A percentile compares a stretch with the other conserved stretches of the same genome.
Evolutionary conservation across 1,140 invertebrate species (phyloP).

Genomic region (Drosophila pallidifrons): DNA sequence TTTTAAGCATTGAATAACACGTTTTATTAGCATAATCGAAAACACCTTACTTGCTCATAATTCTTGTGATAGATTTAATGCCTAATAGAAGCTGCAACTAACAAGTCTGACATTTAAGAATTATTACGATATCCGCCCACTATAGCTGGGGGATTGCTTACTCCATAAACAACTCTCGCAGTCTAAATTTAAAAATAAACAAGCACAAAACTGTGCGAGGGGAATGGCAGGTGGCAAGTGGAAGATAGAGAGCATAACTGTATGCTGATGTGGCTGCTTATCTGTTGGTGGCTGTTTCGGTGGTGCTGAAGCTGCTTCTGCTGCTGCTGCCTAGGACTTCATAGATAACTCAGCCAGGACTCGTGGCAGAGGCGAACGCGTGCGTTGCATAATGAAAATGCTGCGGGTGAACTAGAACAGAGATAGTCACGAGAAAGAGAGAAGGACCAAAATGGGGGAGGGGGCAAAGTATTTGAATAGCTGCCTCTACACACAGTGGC

Average conservation of each 20-base stretch:
- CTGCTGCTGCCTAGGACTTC: conserved; percentile 32
- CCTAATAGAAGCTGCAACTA: background rate
- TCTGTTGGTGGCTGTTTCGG: conserved; percentile 33
- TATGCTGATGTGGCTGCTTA: conserved; percentile 44
- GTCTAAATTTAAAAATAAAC: conserved; percentile 19
- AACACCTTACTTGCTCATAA: background rate
- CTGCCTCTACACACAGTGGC: conserved; percentile 38
- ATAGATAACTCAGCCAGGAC: conserved; percentile 64
- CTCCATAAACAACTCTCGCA: conserved; percentile 40
- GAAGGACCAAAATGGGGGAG: background rate
- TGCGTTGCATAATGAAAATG: conserved; percentile 72
- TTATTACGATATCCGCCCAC: conserved; percentile 8
- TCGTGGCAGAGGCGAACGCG: conserved; percentile 64
- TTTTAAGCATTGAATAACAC: background rate
- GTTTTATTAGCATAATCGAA: background rate
- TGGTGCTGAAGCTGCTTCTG: background rate
- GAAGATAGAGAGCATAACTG: background rate
- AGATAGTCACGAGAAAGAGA: background rate
- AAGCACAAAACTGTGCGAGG: background rate
- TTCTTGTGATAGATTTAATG: background rate
- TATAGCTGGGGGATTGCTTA: conserved; percentile 4
- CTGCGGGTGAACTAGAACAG: conserved; percentile 32
- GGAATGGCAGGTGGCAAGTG: background rate
- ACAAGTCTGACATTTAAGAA: conserved; percentile 13
- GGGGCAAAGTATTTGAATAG: conserved; percentile 34